Evolutionary conservation across 2,888 invertebrate species (phyloP).

Genomic region (Malachius bipustulatus): DNA sequence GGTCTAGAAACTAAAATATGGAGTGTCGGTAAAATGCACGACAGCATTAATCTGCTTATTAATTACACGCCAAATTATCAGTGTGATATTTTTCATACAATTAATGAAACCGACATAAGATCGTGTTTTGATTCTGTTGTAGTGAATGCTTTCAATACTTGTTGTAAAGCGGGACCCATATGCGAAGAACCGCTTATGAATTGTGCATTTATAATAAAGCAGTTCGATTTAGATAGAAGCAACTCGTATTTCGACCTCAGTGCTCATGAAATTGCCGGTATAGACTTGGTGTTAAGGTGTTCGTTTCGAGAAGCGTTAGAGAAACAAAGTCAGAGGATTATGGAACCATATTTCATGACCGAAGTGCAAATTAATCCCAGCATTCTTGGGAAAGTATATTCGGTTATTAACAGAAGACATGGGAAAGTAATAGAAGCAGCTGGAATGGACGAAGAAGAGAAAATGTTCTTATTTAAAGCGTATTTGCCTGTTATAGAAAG

Average conservation of each 20-base stretch:
- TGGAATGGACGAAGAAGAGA: constrained; percentile 84
- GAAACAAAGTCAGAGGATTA: constrained; percentile 76
- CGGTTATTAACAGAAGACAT: constrained; percentile 74
- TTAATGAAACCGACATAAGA: constrained; percentile 40
- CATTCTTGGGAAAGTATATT: constrained; percentile 58
- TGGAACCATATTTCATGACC: constrained; percentile 78
- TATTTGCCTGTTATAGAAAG: constrained; percentile 93
- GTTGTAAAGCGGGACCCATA: constrained; percentile 75
- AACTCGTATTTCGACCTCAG: constrained; percentile 12
- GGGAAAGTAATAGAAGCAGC: constrained; percentile 75
- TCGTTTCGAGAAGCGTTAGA: constrained; percentile 81
- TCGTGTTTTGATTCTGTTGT: constrained; percentile 64
- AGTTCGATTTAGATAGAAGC: constrained; percentile 54
- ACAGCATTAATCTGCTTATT: constrained; percentile 80
- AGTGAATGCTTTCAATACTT: constrained; percentile 77
- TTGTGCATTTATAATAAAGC: constrained; percentile 79
- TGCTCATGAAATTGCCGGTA: constrained; percentile 18
- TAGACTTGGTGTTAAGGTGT: constrained; percentile 32
- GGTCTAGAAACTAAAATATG: constrained; percentile 56
- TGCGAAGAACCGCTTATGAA: constrained; percentile 97
- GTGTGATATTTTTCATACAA: constrained; percentile 42
- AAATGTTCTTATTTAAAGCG: constrained; percentile 80
- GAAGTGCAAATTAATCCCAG: constrained; percentile 32
- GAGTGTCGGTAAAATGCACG: constrained; percentile 84
- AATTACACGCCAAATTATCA: constrained; percentile 63